A percentile compares a stretch with the other conserved stretches of the same genome.
Evolutionary conservation across 1,140 invertebrate genomes (phyloP).

Genomic region (Drosophila arizonae): DNA sequence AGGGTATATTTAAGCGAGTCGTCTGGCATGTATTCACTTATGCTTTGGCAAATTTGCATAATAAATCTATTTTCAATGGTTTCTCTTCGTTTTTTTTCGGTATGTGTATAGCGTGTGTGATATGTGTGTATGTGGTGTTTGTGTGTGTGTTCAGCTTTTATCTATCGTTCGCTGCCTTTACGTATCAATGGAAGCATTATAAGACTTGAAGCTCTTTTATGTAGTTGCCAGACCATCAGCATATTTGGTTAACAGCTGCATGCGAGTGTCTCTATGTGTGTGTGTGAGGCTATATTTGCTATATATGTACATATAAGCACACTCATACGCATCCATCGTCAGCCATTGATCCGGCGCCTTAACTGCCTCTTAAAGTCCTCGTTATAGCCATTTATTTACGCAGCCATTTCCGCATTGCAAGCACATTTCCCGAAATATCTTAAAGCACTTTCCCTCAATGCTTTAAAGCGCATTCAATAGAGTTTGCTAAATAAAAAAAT

Average conservation of each 20-base stretch:
- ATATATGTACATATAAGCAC: constrained; percentile 33
- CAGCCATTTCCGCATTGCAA: constrained; percentile 16
- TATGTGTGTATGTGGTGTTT: neutral
- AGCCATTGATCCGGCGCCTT: constrained; percentile 38
- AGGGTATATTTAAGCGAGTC: constrained; percentile 23
- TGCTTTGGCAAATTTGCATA: constrained; percentile 75
- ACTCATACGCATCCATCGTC: constrained; percentile 10
- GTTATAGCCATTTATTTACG: constrained; percentile 50
- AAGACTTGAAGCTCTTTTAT: constrained; percentile 43
- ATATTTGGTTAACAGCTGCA: constrained; percentile 64
- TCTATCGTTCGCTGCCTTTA: constrained; percentile 42
- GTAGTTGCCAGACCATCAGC: constrained; percentile 49
- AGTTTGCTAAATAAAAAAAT: constrained; percentile 3
- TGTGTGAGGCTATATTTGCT: constrained; percentile 58
- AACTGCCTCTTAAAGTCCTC: constrained; percentile 47
- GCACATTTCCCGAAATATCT: constrained; percentile 4
- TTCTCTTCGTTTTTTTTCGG: constrained; percentile 37
- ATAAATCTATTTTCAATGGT: constrained; percentile 81
- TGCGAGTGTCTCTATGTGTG: constrained; percentile 18
- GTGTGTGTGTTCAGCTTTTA: constrained; percentile 39
- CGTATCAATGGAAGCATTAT: constrained; percentile 63
- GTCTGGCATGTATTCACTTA: constrained; percentile 61
- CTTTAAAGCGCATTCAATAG: constrained; percentile 2
- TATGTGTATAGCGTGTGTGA: constrained; percentile 11
- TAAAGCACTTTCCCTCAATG: neutral